Evolutionary conservation across 2,888 invertebrate genomes (phyloP).

Genomic region (Agrochola circellaris): DNA sequence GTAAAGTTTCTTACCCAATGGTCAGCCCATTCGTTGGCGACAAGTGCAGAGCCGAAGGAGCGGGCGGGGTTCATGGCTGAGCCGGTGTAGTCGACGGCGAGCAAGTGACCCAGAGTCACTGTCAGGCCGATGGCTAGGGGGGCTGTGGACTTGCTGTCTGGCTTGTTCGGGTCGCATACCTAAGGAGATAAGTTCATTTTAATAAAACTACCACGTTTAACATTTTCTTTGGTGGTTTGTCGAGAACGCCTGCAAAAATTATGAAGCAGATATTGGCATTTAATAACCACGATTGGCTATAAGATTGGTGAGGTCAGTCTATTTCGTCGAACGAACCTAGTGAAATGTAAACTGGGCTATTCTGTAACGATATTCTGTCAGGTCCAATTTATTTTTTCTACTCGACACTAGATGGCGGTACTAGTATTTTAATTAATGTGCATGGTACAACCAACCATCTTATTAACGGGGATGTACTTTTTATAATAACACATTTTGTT

Average conservation of each 20-base stretch:
- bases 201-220: background rate
- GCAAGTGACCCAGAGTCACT: constrained; percentile 95
- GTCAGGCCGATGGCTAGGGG: constrained; percentile 97
- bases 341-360: background rate
- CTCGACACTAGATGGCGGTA: constrained; percentile 67
- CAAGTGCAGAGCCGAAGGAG: constrained; percentile 96
- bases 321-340: background rate
- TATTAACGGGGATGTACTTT: too few species aligned
- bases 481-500: background rate
- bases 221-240: background rate
- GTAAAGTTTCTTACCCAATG: constrained; percentile 93
- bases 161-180: constrained; percentile 94
- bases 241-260: background rate
- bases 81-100: constrained; percentile 96
- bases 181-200: constrained; percentile 56
- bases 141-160: constrained; percentile 95
- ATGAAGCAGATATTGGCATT: background rate
- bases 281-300: background rate
- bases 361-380: too few species aligned
- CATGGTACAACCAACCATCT: background rate
- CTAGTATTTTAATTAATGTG: background rate
- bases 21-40: constrained; percentile 93
- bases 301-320: background rate
- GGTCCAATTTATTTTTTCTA: constrained; percentile 34
- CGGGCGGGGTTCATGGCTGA: constrained; percentile 98